phyloP scores from a whole-genome alignment of 2,888 invertebrate species.

The Zygaena filipendulae region DNA sequence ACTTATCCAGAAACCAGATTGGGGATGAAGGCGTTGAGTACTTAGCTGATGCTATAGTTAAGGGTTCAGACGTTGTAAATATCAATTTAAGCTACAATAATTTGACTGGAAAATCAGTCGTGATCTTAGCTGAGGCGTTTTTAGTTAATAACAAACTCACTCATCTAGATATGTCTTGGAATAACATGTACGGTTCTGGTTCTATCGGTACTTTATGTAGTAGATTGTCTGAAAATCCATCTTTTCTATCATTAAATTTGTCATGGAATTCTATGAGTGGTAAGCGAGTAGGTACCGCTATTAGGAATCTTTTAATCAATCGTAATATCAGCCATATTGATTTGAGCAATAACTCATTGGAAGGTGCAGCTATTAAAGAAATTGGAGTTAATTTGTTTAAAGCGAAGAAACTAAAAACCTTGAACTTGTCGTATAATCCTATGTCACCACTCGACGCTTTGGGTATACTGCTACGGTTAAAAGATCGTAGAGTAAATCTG shows the following conservation, averaged over 20 bases:
- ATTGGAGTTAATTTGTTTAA: slow-evolving; percentile 19
- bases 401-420: slow-evolving; percentile 21
- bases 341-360: slow-evolving; percentile 24
- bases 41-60: slow-evolving; percentile 20
- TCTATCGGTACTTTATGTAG: slow-evolving; percentile 19
- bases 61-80: slow-evolving; percentile 19
- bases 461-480: slow-evolving; percentile 21
- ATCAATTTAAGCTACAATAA: slow-evolving; percentile 27
- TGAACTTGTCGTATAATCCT: slow-evolving; percentile 34
- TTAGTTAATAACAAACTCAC: slow-evolving; percentile 22
- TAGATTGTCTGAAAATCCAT: slow-evolving; percentile 16
- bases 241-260: slow-evolving; percentile 22
- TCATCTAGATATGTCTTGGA: slow-evolving; percentile 26
- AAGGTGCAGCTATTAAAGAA: slow-evolving; percentile 16
- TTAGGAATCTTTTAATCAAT: slow-evolving; percentile 17
- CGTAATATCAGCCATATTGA: slow-evolving; percentile 17
- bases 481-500: slow-evolving; percentile 20
- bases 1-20: slow-evolving; percentile 22
- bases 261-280: slow-evolving; percentile 24
- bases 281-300: slow-evolving; percentile 16
- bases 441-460: slow-evolving; percentile 25
- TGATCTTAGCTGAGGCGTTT: slow-evolving; percentile 22
- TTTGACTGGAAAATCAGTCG: slow-evolving; percentile 21
- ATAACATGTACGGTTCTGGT: slow-evolving; percentile 20
- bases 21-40: slow-evolving; percentile 21